These are phyloP conservation scores for Tetragonisca angustula DNA, from an alignment of 2,888 invertebrate species.

Conservation along the genomic window DNA sequence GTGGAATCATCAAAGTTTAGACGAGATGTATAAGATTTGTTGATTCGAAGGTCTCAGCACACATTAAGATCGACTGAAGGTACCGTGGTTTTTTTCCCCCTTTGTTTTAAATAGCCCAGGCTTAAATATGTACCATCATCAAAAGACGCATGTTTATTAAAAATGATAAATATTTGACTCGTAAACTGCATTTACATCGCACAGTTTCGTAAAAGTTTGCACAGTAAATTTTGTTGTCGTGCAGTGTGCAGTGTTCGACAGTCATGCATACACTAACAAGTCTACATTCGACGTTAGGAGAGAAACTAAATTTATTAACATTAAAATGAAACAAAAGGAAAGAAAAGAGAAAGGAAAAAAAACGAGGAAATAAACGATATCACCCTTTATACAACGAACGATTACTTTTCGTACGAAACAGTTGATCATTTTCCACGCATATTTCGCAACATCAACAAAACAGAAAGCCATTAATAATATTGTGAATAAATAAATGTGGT, in stretches of 20 bases:
- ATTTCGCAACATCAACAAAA: neutral
- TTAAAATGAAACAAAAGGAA: neutral
- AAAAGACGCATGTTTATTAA: slow-evolving; percentile 35
- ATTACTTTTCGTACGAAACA: neutral
- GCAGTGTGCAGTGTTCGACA: slow-evolving; percentile 44
- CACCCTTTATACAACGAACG: no score
- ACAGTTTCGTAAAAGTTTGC: slow-evolving; percentile 24
- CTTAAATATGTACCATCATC: slow-evolving; percentile 48
- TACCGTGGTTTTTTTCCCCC: neutral
- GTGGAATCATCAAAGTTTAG: slow-evolving; percentile 17
- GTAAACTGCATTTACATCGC: slow-evolving; percentile 18
- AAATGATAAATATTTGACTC: slow-evolving; percentile 38
- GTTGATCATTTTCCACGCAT: neutral
- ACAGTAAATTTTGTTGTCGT: slow-evolving; percentile 47
- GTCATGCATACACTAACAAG: slow-evolving; percentile 37
- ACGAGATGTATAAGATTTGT: slow-evolving; percentile 21
- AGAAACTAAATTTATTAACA: slow-evolving; percentile 25
- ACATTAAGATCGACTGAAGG: slow-evolving; percentile 25
- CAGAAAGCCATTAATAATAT: slow-evolving; percentile 7
- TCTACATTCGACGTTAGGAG: slow-evolving; percentile 26
- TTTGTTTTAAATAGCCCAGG: slow-evolving; percentile 41
- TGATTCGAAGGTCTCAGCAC: slow-evolving; percentile 43
- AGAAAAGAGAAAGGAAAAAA: neutral
- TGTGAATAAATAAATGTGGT: slow-evolving; percentile 1
- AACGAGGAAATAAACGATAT: neutral